Evolutionary conservation across 2,797 vertebrate genomes (phyloP).

Genomic region (Rousettus madagascariensis): DNA sequence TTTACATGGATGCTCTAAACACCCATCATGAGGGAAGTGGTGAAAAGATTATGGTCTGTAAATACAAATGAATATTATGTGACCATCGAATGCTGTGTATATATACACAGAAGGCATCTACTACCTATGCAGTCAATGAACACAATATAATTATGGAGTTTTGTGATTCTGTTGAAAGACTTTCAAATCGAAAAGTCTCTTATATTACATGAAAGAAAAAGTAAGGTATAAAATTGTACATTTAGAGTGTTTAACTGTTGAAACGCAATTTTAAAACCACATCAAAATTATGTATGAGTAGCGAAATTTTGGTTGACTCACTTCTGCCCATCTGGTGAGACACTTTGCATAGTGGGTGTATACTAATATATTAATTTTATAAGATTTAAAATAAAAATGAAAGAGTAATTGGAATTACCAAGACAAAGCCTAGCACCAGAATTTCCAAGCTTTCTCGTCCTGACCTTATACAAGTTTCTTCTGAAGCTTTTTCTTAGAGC

Average conservation of each 20-base stretch:
- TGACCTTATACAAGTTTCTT: not conserved
- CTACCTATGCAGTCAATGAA: not conserved
- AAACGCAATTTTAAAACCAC: not conserved
- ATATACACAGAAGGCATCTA: not conserved
- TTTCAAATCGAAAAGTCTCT: not conserved
- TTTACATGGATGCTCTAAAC: not conserved
- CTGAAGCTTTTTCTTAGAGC: not conserved
- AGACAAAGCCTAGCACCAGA: not conserved
- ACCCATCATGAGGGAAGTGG: not conserved
- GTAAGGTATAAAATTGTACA: not conserved
- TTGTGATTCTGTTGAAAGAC: not conserved
- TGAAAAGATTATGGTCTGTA: not conserved
- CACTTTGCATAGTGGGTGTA: not conserved
- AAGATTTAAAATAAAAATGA: constrained; percentile 9
- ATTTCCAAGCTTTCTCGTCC: not conserved
- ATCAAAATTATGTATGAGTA: not conserved
- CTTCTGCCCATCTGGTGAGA: not conserved
- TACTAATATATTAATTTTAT: not conserved
- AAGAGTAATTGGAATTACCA: not conserved
- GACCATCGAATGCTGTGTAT: not conserved
- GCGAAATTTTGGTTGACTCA: not conserved
- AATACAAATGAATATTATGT: not conserved
- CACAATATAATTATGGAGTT: not conserved
- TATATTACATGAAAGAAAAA: not conserved
- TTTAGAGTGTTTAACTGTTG: not conserved